phyloP scores from a whole-genome alignment of 2,888 invertebrate species.

The Petrophora chlorosata region DNA sequence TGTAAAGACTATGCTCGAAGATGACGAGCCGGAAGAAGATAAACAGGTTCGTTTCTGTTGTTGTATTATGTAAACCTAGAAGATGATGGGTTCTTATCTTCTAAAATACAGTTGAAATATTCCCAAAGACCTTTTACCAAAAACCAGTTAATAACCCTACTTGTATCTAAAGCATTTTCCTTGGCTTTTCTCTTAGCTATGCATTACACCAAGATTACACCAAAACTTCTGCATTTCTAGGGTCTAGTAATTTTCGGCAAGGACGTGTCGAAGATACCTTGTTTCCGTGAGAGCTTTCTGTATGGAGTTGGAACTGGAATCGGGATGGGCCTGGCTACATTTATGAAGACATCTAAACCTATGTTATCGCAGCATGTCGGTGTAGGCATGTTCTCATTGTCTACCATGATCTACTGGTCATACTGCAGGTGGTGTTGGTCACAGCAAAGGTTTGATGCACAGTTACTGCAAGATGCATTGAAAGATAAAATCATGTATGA shows the following conservation, averaged over 20 bases:
- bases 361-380: constrained; percentile 86
- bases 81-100: too few species aligned
- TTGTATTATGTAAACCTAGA: constrained; percentile 11
- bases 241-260: constrained; percentile 86
- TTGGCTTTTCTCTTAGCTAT: too few species aligned
- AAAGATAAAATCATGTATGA: constrained; percentile 85
- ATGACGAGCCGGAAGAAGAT: constrained; percentile 59
- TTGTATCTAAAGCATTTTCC: neutral
- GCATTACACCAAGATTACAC: too few species aligned
- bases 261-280: constrained; percentile 90
- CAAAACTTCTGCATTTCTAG: constrained; percentile 57
- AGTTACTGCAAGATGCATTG: constrained; percentile 85
- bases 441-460: constrained; percentile 85
- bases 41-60: constrained; percentile 42
- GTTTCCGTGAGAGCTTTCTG: constrained; percentile 90
- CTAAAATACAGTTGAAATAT: too few species aligned
- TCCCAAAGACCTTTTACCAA: neutral
- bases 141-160: neutral
- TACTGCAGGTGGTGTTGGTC: constrained; percentile 89
- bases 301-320: constrained; percentile 89
- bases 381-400: constrained; percentile 85
- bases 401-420: constrained; percentile 88
- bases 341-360: constrained; percentile 89
- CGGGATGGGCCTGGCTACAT: constrained; percentile 86
- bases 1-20: constrained; percentile 72